phyloP scores from a whole-genome alignment of 2,888 invertebrate species.

The Cosmopolites sordidus region DNA sequence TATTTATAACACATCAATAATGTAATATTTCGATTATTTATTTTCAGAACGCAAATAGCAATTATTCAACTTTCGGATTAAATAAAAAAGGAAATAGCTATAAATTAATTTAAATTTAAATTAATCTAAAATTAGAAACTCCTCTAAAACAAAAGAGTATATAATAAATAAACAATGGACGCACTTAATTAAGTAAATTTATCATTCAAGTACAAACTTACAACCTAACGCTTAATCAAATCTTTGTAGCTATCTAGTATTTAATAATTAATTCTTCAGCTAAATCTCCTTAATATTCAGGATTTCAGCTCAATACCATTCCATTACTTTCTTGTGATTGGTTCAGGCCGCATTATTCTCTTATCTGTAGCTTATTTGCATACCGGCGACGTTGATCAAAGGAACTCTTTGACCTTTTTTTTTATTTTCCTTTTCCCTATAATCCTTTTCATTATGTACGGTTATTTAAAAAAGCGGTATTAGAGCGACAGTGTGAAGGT shows the following conservation, averaged over 20 bases:
- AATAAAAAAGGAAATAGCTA: no score
- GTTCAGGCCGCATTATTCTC: constrained; percentile 44
- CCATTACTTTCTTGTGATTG: constrained; percentile 43
- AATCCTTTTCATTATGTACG: constrained; percentile 16
- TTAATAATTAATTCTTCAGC: constrained; percentile 1
- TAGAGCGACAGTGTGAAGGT: not conserved
- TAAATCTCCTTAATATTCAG: constrained; percentile 14
- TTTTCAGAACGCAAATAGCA: no score
- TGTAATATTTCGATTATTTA: no score
- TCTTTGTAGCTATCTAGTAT: not conserved
- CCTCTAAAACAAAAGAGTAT: no score
- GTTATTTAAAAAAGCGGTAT: constrained; percentile 6
- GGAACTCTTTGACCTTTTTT: constrained; percentile 21
- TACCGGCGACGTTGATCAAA: constrained; percentile 36
- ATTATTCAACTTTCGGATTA: no score
- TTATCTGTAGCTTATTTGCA: constrained; percentile 44
- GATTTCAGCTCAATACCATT: constrained; percentile 19
- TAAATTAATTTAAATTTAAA: no score
- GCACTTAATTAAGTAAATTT: not conserved
- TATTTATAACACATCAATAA: no score
- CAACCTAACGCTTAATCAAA: not conserved
- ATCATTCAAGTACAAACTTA: not conserved
- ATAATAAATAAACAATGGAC: no score
- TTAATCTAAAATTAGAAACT: no score
- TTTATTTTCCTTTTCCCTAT: constrained; percentile 7